These are phyloP conservation scores for Melozone crissalis DNA, from an alignment of 2,113 vertebrate species.

Conservation along the genomic window DNA sequence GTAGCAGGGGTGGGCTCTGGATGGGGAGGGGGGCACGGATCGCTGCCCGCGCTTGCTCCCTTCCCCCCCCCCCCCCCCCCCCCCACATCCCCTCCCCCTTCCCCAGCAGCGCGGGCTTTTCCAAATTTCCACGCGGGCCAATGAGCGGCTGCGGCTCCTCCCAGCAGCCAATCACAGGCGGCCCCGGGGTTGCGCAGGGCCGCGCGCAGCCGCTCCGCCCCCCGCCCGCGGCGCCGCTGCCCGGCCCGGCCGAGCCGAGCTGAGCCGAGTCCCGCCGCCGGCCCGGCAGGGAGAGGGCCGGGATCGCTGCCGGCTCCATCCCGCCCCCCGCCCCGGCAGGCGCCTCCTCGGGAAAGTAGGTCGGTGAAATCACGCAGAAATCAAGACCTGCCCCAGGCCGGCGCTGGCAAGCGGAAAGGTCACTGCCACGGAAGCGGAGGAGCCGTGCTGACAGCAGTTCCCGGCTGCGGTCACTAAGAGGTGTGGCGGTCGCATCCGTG, in stretches of 20 bases:
- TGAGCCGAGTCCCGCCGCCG: too few species aligned
- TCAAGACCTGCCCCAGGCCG: background rate
- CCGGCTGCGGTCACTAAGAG: background rate
- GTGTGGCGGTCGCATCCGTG: background rate
- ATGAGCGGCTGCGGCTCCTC: background rate
- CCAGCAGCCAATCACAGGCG: fast-evolving
- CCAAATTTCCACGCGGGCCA: background rate
- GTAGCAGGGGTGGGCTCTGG: fast-evolving
- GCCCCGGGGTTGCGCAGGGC: fast-evolving
- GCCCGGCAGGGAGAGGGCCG: background rate
- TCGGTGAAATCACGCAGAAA: background rate
- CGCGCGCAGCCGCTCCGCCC: background rate
- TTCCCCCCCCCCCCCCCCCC: fast-evolving
- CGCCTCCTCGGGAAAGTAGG: background rate
- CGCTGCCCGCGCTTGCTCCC: too few species aligned
- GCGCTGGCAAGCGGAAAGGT: background rate
- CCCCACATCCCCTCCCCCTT: too few species aligned
- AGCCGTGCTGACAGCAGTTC: background rate
- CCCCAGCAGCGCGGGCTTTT: conserved; percentile 2
- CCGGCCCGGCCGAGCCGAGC: too few species aligned
- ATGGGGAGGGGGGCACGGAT: too few species aligned
- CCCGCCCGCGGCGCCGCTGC: too few species aligned
- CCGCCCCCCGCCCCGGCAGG: background rate
- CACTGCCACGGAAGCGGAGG: background rate
- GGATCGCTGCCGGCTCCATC: fast-evolving